Conservation (phyloP, 2,888 invertebrate genomes). For the Yponomeuta plumbellus region DNA sequence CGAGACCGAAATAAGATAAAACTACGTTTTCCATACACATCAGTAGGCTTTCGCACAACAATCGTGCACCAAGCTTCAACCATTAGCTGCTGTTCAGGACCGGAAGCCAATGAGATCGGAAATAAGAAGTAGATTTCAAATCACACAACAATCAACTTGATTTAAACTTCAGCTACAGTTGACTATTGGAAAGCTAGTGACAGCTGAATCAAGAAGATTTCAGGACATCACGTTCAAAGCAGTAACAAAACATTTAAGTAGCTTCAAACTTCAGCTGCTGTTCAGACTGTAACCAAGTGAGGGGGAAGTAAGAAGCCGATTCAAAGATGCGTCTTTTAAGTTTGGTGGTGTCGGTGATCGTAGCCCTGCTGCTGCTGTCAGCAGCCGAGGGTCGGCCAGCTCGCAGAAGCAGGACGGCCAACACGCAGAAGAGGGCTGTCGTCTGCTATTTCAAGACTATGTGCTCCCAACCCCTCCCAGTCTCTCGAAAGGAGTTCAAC, state of each 20-base stretch:
- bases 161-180: no score
- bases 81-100: no score
- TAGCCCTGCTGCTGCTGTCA: constrained; percentile 35
- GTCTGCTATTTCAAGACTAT: constrained; percentile 48
- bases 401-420: background rate
- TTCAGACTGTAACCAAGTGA: background rate
- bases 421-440: background rate
- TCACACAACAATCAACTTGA: no score
- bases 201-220: no score
- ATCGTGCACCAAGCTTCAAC: no score
- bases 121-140: no score
- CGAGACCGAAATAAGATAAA: background rate
- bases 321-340: constrained; percentile 54
- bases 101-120: no score
- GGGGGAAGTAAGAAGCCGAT: constrained; percentile 20
- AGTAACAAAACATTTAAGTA: background rate
- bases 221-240: no score
- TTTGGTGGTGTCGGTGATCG: constrained; percentile 38
- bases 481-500: background rate
- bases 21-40: background rate
- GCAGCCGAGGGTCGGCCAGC: constrained; percentile 37
- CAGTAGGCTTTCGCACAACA: background rate
- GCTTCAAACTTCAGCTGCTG: background rate
- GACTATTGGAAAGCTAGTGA: no score
- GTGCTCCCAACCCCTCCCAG: constrained; percentile 39